Evolutionary conservation across 1,140 invertebrate genomes (phyloP), one percentile per base, ranked within the genome.

Genomic region (Drosophila erecta): DNA sequence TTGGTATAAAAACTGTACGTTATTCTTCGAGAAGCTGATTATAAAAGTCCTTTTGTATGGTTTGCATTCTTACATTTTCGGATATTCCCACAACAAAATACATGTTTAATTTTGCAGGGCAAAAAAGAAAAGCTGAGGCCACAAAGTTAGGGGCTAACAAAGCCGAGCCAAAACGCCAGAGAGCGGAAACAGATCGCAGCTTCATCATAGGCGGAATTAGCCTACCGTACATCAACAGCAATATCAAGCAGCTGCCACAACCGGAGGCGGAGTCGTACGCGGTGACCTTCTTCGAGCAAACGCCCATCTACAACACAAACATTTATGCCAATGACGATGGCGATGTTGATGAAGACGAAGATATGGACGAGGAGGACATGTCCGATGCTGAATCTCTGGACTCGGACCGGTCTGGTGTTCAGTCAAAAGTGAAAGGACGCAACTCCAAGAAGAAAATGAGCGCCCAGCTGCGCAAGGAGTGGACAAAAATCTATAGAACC

Each of bases 241-340:
- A 44, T 37, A 4, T 3, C 0, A 40, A n/a, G 3, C 0, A 3
- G 1, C 50, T 79, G 4, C 79, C 83, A 2, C 79, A 87, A 46
- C 40, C 46, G 3, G 69, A 81, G 33, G 55, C 53, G 2, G 7
- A 46, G 12, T 86, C 81, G 5, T 87, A 76, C 44, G 83, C 81
- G 8, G 43, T 86, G 1, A 67, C 60, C 17, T 86, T 87, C 53
- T 86, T 79, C n/a, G 65, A 81, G 30, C 78, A 85, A 10, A 53
- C 58, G 15, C 81, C 81, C 2, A 62, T 57, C 17, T 86, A 86
- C 60, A 64, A 62, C n/a, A 81, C 81, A 10, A 35, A 55, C 15
- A 38, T 56, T 2, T 67, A 49, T 37, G 60, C 60, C 7, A 58
- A 35, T 15, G 41, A 67, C 6, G 44, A 54, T 17, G 57, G 22